Evolutionary conservation across 2,113 vertebrate genomes (phyloP).

Genomic region (Gila orcuttii): DNA sequence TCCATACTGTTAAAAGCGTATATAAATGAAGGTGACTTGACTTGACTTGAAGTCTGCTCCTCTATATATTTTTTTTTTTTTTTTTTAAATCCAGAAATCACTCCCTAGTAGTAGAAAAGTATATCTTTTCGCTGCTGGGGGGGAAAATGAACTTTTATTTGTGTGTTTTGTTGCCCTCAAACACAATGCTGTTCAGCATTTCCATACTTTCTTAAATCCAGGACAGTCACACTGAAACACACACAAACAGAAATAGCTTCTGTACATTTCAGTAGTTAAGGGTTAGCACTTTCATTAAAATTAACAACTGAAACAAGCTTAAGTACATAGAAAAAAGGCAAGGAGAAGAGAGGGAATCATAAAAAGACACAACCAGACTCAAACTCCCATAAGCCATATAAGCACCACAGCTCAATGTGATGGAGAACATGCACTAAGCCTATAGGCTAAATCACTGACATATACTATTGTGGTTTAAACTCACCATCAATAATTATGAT

Average conservation of each 20-base stretch:
- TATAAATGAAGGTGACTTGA: too few species aligned
- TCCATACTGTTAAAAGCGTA: too few species aligned
- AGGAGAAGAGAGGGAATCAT: neutral
- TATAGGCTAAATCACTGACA: too few species aligned
- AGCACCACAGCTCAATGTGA: neutral
- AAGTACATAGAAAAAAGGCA: neutral
- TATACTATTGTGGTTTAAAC: too few species aligned
- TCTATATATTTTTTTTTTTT: neutral
- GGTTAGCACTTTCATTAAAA: neutral
- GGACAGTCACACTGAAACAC: neutral
- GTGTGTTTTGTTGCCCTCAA: neutral
- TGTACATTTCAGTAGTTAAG: neutral
- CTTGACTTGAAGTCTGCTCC: neutral
- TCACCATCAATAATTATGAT: neutral
- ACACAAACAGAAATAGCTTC: neutral
- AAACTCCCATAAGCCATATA: neutral
- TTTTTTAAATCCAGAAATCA: neutral
- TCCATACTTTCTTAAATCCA: neutral
- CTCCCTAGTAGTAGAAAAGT: neutral
- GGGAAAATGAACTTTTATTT: neutral
- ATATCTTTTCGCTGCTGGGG: neutral
- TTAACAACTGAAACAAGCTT: neutral
- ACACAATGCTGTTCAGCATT: neutral
- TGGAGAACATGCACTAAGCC: too few species aligned
- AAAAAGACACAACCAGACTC: neutral